Base-by-base conservation (phyloP, 2,888 invertebrate species). In the Pelosia muscerda region DNA sequence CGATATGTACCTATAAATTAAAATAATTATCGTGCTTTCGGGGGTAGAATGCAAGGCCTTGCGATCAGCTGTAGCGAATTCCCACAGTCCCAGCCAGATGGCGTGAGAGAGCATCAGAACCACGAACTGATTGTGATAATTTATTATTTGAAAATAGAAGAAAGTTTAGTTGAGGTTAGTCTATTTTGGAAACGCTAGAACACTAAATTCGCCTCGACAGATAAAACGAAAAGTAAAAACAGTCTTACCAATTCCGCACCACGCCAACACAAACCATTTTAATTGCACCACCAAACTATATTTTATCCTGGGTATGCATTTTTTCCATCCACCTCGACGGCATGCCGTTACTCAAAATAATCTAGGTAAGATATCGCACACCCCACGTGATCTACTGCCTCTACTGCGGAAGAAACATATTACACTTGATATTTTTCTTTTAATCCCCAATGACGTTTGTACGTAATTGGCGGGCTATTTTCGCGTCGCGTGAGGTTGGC, bases 301-400 rank as follows among this genome's bases (percentile, higher is more conserved):
- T 91, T 90, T 93, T 91, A 92, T 90, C 86, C 87, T 81, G 84
- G 81, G 84, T 83, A 82, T 90, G 89, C 90, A 88, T 92, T 92
- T 87, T 85, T 86, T 83, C 85, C 73, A 28, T 71, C 68, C 77
- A 70, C 79, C 83, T 81, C 83, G 82, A 82, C 87, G 81, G 83
- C 80, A 75, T 79, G 88, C 89, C 89, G 92, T 94, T 92, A 93
- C 86, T 94, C 94, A 94, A 93, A 94, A 92, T 94, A 89, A 94
- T 95, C 94, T 94, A 89, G 83, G 86, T 86, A 87, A 88, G 90
- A 92, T 93, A 94, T 94, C 94, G 89, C 87, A 85, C 87, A 82
- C 87, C 84, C 79, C 76, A 81, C 86, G 85, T 92, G 92, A 93
- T 92, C 88, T 89, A 93, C 90, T 85, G 85, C 83, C 79, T 79